Evolutionary conservation across 1,140 invertebrate species (phyloP).

Genomic region (Procambarus clarkii): DNA sequence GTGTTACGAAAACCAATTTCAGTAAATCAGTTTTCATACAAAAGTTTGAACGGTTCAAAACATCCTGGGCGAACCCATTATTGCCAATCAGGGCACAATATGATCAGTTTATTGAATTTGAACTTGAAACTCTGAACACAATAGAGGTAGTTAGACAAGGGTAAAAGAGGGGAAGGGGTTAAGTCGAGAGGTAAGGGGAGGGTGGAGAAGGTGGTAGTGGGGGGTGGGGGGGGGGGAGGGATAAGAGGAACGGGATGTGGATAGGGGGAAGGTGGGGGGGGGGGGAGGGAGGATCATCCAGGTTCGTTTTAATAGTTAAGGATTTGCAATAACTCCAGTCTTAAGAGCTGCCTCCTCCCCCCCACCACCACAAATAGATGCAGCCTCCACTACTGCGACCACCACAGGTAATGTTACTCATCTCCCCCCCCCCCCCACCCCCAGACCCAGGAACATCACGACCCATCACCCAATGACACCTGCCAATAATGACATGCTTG

Average conservation of each 20-base stretch:
- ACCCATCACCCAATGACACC: no score
- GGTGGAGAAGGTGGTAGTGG: background rate
- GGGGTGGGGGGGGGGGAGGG: background rate
- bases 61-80: slow-evolving; percentile 1
- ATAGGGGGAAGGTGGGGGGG: background rate
- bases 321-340: no score
- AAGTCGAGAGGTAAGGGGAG: background rate
- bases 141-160: background rate
- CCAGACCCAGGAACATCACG: no score
- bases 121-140: slow-evolving; percentile 1
- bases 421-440: no score
- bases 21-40: slow-evolving; percentile 17
- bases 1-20: slow-evolving; percentile 13
- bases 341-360: no score
- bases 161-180: slow-evolving; percentile 10
- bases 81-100: slow-evolving; percentile 28
- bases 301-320: no score
- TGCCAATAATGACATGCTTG: no score
- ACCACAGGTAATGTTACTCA: no score
- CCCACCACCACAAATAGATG: no score
- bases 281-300: background rate
- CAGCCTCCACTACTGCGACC: no score
- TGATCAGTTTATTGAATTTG: slow-evolving; percentile 33
- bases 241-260: background rate
- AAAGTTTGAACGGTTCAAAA: slow-evolving; percentile 5